Evolutionary conservation across 2,797 vertebrate genomes (phyloP).

Genomic region (Karalla daura): DNA sequence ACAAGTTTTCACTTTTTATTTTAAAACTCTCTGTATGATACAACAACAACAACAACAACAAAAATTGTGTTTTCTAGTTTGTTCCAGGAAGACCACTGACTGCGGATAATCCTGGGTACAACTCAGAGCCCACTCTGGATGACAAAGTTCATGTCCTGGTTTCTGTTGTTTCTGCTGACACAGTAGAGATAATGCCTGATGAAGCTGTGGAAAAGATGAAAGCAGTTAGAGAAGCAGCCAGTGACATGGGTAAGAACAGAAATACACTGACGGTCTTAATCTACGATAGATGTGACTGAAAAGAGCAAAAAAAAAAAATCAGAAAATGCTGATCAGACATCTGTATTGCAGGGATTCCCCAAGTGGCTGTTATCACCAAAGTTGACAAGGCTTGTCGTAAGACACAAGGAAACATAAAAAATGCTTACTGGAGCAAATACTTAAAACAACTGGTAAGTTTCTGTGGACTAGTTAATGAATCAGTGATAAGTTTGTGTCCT

Average conservation of each 20-base stretch:
- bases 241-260: constrained; percentile 40
- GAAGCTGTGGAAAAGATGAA: constrained; percentile 28
- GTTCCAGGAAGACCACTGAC: background rate
- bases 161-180: constrained; percentile 22
- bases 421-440: constrained; percentile 10
- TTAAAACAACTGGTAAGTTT: constrained; percentile 44
- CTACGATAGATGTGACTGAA: background rate
- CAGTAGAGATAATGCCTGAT: accelerated
- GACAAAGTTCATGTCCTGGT: constrained; percentile 37
- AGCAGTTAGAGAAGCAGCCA: constrained; percentile 39
- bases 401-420: constrained; percentile 3
- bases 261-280: background rate
- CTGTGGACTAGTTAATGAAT: background rate
- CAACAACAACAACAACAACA: too few species aligned
- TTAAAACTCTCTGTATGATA: background rate
- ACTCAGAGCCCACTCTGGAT: background rate
- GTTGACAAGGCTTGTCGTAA: constrained; percentile 53
- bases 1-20: too few species aligned
- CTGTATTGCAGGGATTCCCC: constrained; percentile 27
- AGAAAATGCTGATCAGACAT: background rate
- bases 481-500: background rate
- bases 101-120: background rate
- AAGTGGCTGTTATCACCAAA: constrained; percentile 61
- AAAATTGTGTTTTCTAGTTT: constrained; percentile 50
- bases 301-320: too few species aligned